These are phyloP conservation scores for Halcyon malimbica DNA, from an alignment of 2,113 vertebrate genomes.

Conservation along the genomic window DNA sequence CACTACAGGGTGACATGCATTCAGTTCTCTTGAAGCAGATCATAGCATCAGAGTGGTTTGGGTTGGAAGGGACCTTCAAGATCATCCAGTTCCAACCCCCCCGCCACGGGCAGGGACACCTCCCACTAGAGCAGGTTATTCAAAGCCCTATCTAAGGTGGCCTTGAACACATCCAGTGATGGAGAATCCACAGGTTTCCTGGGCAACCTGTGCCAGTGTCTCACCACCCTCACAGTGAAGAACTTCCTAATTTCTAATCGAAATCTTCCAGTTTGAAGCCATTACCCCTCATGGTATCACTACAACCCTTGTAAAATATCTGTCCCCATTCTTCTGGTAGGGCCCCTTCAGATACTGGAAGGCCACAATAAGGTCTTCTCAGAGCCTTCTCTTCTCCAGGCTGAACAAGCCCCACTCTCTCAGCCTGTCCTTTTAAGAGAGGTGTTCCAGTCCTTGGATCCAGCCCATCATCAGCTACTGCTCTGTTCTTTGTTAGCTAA, in stretches of 20 bases:
- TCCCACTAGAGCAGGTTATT: not conserved
- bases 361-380: not conserved
- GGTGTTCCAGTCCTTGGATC: no score
- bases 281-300: not conserved
- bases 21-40: not conserved
- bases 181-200: not conserved
- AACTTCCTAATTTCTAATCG: not conserved
- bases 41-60: not conserved
- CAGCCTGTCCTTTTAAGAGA: not conserved
- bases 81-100: not conserved
- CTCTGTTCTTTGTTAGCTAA: not conserved
- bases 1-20: fast-evolving
- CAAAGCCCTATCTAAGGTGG: not conserved
- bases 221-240: not conserved
- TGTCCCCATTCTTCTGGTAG: not conserved
- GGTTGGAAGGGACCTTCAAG: not conserved
- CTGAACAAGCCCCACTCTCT: not conserved
- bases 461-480: not conserved
- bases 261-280: not conserved
- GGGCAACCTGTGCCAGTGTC: not conserved
- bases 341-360: not conserved
- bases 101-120: not conserved
- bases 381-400: not conserved
- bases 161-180: not conserved
- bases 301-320: not conserved